A percentile compares a stretch with the other conserved stretches of the same genome.
Evolutionary conservation across 2,888 invertebrate species (phyloP).

Genomic region (Drosophila pegasa): DNA sequence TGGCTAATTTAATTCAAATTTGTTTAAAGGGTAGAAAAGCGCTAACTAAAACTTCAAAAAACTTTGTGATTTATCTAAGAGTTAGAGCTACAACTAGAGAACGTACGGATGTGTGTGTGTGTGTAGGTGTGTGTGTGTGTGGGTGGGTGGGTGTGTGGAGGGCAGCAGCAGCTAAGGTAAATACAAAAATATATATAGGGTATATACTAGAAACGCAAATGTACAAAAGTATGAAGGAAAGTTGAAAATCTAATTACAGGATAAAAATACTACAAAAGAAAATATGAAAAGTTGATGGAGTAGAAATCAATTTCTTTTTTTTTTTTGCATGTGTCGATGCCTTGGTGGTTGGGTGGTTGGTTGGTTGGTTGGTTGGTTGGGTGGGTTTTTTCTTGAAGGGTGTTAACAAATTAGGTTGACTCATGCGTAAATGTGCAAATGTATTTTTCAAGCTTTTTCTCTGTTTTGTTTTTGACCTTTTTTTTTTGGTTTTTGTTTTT

Average conservation of each 20-base stretch:
- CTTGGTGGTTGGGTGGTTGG: conserved; percentile 30
- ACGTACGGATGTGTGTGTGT: conserved; percentile 30
- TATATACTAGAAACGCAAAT: conserved; percentile 40
- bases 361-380: conserved; percentile 32
- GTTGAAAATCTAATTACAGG: conserved; percentile 62
- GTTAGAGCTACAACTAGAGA: conserved; percentile 60
- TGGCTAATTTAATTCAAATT: conserved; percentile 34
- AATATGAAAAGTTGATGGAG: conserved; percentile 36
- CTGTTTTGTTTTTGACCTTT: conserved; percentile 25
- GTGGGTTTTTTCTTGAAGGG: conserved; percentile 8
- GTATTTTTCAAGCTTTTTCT: conserved; percentile 84
- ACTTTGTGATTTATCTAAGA: conserved; percentile 48
- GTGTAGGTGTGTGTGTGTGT: conserved; percentile 8
- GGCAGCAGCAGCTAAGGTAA: conserved; percentile 70
- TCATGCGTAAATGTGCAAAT: conserved; percentile 85
- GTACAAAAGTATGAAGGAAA: conserved; percentile 40
- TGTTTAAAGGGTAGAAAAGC: conserved; percentile 54
- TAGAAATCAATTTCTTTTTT: conserved; percentile 19
- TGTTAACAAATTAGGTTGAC: conserved; percentile 83
- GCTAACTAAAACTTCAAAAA: conserved; percentile 67
- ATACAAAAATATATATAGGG: conserved; percentile 34
- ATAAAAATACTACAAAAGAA: conserved; percentile 57
- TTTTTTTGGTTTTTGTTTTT: conserved; percentile 26
- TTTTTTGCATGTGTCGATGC: conserved; percentile 48
- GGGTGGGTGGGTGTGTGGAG: conserved; percentile 28